Percentiles rank a stretch among this genome's conserved stretches.
phyloP scores from a whole-genome alignment of 2,797 vertebrate species.

The Eptatretus atami region DNA sequence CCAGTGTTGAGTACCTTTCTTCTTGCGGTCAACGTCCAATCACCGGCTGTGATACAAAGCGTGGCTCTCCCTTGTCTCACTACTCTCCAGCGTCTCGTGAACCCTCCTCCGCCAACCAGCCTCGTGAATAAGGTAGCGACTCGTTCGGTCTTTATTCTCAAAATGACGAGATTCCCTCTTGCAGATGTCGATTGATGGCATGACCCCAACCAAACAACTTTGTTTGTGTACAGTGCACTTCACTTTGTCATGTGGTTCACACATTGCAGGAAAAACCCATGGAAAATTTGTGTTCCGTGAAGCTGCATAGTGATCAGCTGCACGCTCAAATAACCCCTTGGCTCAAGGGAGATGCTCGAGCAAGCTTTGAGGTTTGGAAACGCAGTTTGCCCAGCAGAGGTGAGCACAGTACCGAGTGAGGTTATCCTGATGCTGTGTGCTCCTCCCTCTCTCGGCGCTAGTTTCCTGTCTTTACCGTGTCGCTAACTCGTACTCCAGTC shows the following conservation, averaged over 20 bases:
- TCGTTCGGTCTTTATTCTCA: too few species aligned
- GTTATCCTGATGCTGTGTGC: too few species aligned
- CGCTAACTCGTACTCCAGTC: too few species aligned
- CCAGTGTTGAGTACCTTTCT: constrained; percentile 79
- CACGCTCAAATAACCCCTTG: constrained; percentile 88
- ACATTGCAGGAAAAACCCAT: constrained; percentile 39
- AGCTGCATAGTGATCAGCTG: constrained; percentile 90
- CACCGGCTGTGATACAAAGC: constrained; percentile 86
- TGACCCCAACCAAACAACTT: background rate
- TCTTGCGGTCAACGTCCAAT: constrained; percentile 96
- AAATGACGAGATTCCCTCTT: too few species aligned
- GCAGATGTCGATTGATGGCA: background rate
- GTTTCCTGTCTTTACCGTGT: too few species aligned
- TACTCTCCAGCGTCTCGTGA: constrained; percentile 87
- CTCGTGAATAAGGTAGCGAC: constrained; percentile 77
- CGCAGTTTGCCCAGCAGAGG: constrained; percentile 88
- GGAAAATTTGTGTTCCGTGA: constrained; percentile 70
- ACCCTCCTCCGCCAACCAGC: constrained; percentile 73
- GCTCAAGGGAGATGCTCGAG: constrained; percentile 92
- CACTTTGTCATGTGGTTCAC: background rate
- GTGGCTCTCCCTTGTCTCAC: constrained; percentile 93
- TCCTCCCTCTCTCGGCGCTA: too few species aligned
- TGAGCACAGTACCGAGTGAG: constrained; percentile 12
- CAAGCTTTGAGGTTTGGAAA: constrained; percentile 85
- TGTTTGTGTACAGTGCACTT: too few species aligned